Evolutionary conservation across 2,888 invertebrate genomes (phyloP).

Genomic region (Prenolepis imparis): DNA sequence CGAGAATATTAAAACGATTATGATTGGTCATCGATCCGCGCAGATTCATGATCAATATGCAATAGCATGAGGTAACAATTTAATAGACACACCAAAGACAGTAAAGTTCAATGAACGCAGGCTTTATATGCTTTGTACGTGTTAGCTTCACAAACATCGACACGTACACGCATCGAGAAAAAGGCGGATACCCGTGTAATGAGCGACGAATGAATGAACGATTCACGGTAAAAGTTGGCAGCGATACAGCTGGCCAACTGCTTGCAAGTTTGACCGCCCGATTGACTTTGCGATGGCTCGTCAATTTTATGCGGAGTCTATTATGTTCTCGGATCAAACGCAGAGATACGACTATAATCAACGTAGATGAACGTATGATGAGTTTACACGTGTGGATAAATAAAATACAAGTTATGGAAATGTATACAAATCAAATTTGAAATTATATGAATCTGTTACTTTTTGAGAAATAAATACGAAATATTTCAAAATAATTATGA

Average conservation of each 20-base stretch:
- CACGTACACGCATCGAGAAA: background rate
- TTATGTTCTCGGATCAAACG: background rate
- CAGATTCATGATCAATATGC: background rate
- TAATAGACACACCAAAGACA: background rate
- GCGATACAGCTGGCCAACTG: constrained; percentile 75
- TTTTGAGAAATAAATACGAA: background rate
- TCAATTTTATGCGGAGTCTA: constrained; percentile 44
- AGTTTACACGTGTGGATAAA: background rate
- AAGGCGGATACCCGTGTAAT: constrained; percentile 44
- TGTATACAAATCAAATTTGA: background rate
- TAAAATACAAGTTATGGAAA: background rate
- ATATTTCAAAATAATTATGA: background rate
- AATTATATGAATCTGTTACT: background rate
- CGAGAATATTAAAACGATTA: background rate
- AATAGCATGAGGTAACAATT: background rate
- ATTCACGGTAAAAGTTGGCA: constrained; percentile 80
- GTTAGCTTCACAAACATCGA: background rate
- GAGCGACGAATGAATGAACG: constrained; percentile 76
- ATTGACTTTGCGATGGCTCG: constrained; percentile 35
- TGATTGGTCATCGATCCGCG: background rate
- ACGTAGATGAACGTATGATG: background rate
- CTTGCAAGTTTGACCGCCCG: constrained; percentile 7
- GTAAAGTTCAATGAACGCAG: background rate
- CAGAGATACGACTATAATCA: background rate
- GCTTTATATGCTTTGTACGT: background rate